phyloP scores from a whole-genome alignment of 1,140 invertebrate genomes.

The Capitella teleta region DNA sequence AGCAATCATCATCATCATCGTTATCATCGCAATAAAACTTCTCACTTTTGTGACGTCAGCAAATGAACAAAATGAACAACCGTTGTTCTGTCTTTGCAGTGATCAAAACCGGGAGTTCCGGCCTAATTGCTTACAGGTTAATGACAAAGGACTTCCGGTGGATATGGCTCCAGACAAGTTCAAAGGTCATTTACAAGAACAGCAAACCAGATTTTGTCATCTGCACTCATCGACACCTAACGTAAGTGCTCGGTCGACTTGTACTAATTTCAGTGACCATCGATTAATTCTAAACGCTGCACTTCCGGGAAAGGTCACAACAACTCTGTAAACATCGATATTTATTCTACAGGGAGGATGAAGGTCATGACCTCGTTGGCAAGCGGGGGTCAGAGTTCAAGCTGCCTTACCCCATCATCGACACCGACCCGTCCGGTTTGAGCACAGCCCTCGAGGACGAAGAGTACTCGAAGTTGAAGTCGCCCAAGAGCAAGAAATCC shows the following conservation, averaged over 20 bases:
- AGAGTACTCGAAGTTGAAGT: slow-evolving; percentile 3
- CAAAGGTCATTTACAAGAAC: slow-evolving; percentile 94
- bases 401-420: slow-evolving; percentile 81
- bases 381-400: slow-evolving; percentile 98
- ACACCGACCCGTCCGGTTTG: slow-evolving; percentile 38
- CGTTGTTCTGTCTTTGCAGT: slow-evolving; percentile 55
- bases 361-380: slow-evolving; percentile 86
- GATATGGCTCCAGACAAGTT: slow-evolving; percentile 97
- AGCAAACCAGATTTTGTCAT: slow-evolving; percentile 98
- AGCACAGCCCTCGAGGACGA: slow-evolving; percentile 36
- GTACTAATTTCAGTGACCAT: no score
- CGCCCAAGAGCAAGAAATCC: slow-evolving; percentile 57
- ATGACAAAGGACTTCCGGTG: slow-evolving; percentile 75
- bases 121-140: slow-evolving; percentile 94
- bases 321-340: no score
- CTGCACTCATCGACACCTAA: slow-evolving; percentile 90
- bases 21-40: no score
- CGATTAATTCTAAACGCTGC: no score
- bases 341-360: slow-evolving; percentile 73
- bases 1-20: no score
- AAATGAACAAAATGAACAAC: not conserved
- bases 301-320: no score
- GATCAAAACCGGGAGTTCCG: slow-evolving; percentile 93
- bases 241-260: slow-evolving; percentile 55
- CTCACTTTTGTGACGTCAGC: not conserved